Base-by-base conservation (phyloP, 2,888 invertebrate genomes). In the Allolobophora icterica region DNA sequence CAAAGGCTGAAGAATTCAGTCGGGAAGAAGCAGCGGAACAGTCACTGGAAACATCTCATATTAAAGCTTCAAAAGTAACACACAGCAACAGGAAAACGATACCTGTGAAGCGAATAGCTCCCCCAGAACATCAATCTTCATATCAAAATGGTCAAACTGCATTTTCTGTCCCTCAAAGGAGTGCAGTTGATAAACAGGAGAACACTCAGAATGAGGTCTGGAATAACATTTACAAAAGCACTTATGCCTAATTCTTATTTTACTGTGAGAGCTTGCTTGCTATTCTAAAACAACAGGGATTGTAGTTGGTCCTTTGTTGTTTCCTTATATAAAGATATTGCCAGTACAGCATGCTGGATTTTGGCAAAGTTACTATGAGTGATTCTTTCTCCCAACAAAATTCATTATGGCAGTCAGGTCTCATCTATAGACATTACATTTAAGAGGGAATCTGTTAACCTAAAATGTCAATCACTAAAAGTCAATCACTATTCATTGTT, bases 61-160 rank as follows among this genome's bases (percentile, higher is more conserved):
- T n/a, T 71, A n/a, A 30, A 71, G 71, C 71, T 71, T 71, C n/a
- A 71, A 71, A 71, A 71, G 71, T 71, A 1, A 30, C n/a, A 8
- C n/a, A 71, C 71, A 11, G 13, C 71, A 71, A 17, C 71, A 71
- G n/a, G n/a, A n/a, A 6, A 71, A 71, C 71, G n/a, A 71, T n/a
- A 71, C 30, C 71, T 11, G n/a, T 8, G n/a, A 71, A 13, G 13
- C 71, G n/a, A 71, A 30, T 71, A n/a, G 0, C 71, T 5, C 71
- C 30, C n/a, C 71, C 71, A 71, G 71, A 71, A n/a, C 30, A n/a
- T n/a, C 71, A 4, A 13, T 71, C 71, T 71, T 11, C 17, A n/a
- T n/a, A 71, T 71, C 71, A 71, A 71, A 71, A 71, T 71, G 71
- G 71, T n/a, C 71, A 71, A 71, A 30, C 71, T n/a, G 30, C 71